phyloP scores from a whole-genome alignment of 35 echinoderm and acorn worm genomes.

The Patiria miniata region DNA sequence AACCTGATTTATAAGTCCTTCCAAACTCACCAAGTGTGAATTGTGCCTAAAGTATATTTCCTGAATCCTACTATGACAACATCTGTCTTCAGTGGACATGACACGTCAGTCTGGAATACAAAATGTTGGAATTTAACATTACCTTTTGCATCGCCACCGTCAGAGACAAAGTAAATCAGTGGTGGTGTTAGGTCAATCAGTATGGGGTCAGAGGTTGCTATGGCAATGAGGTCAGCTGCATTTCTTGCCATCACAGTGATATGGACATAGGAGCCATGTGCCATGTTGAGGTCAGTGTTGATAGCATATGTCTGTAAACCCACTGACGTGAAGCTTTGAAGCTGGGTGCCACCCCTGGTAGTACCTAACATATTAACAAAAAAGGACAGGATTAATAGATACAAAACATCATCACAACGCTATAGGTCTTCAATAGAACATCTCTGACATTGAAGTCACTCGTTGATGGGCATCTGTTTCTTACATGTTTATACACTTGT shows the following conservation, averaged over 20 bases:
- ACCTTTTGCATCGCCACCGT: constrained; percentile 9
- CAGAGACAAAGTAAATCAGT: background rate
- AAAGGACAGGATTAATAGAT: no score
- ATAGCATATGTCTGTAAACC: constrained; percentile 16
- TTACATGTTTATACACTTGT: no score
- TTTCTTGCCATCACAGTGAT: constrained; percentile 44
- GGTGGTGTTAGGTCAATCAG: background rate
- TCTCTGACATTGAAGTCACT: no score
- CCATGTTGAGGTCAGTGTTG: constrained; percentile 13
- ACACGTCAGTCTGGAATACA: no score
- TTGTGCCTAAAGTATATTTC: no score
- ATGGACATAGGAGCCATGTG: constrained; percentile 32
- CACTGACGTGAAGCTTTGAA: constrained; percentile 46
- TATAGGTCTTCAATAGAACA: no score
- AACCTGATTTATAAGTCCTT: no score
- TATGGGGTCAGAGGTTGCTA: constrained; percentile 10
- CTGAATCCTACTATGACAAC: no score
- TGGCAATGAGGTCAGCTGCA: constrained; percentile 10
- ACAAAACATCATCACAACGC: no score
- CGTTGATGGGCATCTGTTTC: no score
- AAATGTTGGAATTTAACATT: background rate
- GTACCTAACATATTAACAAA: constrained; percentile 13
- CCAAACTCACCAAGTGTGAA: no score
- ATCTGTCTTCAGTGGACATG: no score
- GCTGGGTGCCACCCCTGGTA: constrained; percentile 43